Percentiles rank a stretch among this genome's conserved stretches.
Evolutionary conservation across 1,140 invertebrate species (phyloP).

Genomic region (Chelonus insularis): DNA sequence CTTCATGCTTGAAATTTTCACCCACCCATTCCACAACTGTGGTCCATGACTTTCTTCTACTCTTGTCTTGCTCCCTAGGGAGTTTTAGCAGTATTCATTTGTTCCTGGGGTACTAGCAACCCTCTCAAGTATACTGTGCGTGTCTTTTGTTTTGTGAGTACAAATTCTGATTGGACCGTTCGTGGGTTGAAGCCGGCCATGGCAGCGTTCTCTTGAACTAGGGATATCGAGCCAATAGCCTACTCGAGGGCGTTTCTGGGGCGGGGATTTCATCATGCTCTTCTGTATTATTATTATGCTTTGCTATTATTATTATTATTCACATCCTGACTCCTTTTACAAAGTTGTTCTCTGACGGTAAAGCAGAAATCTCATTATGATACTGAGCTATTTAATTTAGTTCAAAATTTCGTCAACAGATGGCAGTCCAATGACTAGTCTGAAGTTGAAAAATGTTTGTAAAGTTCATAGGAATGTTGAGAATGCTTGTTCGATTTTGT

Average conservation of each 20-base stretch:
- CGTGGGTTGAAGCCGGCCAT: slow-evolving; percentile 50
- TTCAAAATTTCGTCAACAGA: no score
- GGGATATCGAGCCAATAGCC: slow-evolving; percentile 59
- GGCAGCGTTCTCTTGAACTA: slow-evolving; percentile 52
- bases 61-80: slow-evolving; percentile 30
- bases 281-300: slow-evolving; percentile 32
- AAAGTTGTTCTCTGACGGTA: background rate
- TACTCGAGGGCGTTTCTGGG: slow-evolving; percentile 55
- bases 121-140: slow-evolving; percentile 42
- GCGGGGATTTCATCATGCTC: slow-evolving; percentile 44
- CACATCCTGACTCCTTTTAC: slow-evolving; percentile 30
- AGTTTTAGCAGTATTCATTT: slow-evolving; percentile 50
- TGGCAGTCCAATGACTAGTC: no score
- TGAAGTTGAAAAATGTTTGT: no score
- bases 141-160: slow-evolving; percentile 52
- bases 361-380: slow-evolving; percentile 2
- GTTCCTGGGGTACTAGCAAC: slow-evolving; percentile 44
- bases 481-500: no score
- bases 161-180: slow-evolving; percentile 57
- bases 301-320: slow-evolving; percentile 47
- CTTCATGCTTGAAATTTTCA: background rate
- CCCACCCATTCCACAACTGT: no score
- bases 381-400: no score
- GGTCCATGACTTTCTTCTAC: no score
- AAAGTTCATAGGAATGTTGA: no score